Conservation (phyloP, 2,888 invertebrate species). For the Diplolepis rosae region DNA sequence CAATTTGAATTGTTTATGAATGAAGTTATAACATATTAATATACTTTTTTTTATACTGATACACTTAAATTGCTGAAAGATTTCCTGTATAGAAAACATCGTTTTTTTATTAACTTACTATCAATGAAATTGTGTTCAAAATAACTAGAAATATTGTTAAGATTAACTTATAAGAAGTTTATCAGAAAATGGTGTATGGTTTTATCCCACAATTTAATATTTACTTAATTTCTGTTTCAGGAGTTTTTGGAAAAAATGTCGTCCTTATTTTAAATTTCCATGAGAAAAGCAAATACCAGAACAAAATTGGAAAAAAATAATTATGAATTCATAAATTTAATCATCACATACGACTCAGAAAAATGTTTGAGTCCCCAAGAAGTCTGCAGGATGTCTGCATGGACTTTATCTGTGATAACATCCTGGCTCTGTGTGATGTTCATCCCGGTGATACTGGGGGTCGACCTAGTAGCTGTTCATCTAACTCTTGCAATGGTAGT, state of each 20-base stretch:
- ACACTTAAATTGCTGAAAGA: neutral
- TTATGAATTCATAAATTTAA: neutral
- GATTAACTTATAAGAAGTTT: neutral
- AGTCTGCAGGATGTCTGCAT: constrained; percentile 80
- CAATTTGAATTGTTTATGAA: no score
- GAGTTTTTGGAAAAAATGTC: neutral
- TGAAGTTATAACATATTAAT: no score
- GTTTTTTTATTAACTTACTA: neutral
- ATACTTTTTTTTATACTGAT: neutral
- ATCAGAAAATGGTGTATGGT: neutral
- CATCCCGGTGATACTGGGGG: constrained; percentile 65
- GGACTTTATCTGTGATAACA: constrained; percentile 79
- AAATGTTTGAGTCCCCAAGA: constrained; percentile 79
- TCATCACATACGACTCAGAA: constrained; percentile 29
- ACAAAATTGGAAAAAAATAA: neutral
- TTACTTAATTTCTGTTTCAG: neutral
- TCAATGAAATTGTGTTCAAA: neutral
- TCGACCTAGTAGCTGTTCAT: constrained; percentile 37
- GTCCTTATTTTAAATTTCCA: neutral
- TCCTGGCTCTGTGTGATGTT: constrained; percentile 75
- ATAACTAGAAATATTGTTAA: neutral
- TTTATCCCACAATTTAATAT: neutral
- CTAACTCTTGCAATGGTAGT: constrained; percentile 47
- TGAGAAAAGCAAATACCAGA: neutral
- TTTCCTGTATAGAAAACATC: neutral